A percentile compares a stretch with the other conserved stretches of the same genome.
Conservation (phyloP, 1,140 invertebrate genomes). For the Drosophila varians region DNA sequence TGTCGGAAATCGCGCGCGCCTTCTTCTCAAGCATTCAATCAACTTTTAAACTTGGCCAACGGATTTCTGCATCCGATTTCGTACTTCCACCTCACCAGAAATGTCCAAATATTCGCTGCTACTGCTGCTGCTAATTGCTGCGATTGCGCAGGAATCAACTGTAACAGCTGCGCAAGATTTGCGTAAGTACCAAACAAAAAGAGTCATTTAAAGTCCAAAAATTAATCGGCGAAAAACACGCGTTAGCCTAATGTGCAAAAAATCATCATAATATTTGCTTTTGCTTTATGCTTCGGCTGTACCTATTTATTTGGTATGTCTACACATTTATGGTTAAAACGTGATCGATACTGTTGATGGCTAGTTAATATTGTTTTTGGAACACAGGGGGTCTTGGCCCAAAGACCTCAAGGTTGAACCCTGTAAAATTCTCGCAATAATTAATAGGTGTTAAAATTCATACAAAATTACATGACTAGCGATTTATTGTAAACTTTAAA, state of each 20-base stretch:
- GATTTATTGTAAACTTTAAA: too few species aligned
- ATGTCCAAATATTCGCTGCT: constrained; percentile 58
- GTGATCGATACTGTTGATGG: constrained; percentile 63
- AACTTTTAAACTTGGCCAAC: constrained; percentile 2
- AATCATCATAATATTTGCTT: constrained; percentile 46
- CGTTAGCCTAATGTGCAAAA: constrained; percentile 29
- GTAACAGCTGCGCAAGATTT: constrained; percentile 74
- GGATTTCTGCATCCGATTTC: constrained; percentile 33
- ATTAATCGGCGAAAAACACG: constrained; percentile 10
- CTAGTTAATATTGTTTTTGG: constrained; percentile 39
- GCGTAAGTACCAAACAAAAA: constrained; percentile 68
- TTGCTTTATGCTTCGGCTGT: constrained; percentile 19
- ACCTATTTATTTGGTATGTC: constrained; percentile 21
- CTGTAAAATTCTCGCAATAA: constrained; percentile 54
- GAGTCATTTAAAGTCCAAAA: not conserved
- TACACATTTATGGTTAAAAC: constrained; percentile 67
- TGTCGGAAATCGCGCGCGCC: constrained; percentile 2
- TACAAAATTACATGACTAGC: constrained; percentile 10
- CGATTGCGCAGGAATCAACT: constrained; percentile 62
- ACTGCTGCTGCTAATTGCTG: constrained; percentile 64
- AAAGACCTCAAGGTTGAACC: constrained; percentile 41
- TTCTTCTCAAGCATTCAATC: constrained; percentile 14
- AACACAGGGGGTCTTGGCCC: constrained; percentile 23
- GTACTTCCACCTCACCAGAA: constrained; percentile 17
- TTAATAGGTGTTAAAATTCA: constrained; percentile 31